Conservation (phyloP, 2,888 invertebrate genomes). For the Spicauda simplicius region DNA sequence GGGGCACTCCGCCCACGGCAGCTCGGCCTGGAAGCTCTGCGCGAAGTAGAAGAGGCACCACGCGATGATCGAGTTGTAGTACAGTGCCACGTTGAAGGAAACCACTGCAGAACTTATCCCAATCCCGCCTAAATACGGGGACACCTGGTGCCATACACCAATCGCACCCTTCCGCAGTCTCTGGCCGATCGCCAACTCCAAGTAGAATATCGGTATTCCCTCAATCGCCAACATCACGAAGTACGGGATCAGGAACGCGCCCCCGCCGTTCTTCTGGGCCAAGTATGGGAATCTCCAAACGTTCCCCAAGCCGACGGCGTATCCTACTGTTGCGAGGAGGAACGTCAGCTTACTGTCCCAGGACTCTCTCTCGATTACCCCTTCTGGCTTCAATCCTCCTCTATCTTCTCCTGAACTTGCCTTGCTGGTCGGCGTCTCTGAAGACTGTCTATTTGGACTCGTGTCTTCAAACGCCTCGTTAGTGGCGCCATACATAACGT, state of each 20-base stretch:
- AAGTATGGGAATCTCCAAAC: slow-evolving; percentile 98
- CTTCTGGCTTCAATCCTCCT: slow-evolving; percentile 88
- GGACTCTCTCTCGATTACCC: slow-evolving; percentile 92
- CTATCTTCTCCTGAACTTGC: slow-evolving; percentile 87
- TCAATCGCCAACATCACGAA: slow-evolving; percentile 97
- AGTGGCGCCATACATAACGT: slow-evolving; percentile 92
- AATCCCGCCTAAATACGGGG: slow-evolving; percentile 94
- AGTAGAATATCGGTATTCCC: slow-evolving; percentile 97
- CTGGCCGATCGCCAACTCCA: slow-evolving; percentile 98
- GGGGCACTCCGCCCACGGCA: slow-evolving; percentile 97
- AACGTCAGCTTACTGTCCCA: slow-evolving; percentile 98
- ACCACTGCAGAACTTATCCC: slow-evolving; percentile 98
- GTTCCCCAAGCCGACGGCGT: slow-evolving; percentile 97
- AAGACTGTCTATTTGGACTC: slow-evolving; percentile 71
- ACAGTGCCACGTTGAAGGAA: slow-evolving; percentile 97
- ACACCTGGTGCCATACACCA: slow-evolving; percentile 97
- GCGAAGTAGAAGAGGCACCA: slow-evolving; percentile 98
- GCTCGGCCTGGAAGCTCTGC: slow-evolving; percentile 95
- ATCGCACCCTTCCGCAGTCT: slow-evolving; percentile 96
- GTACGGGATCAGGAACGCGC: slow-evolving; percentile 98
- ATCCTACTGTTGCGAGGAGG: slow-evolving; percentile 96
- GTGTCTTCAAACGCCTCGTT: slow-evolving; percentile 91
- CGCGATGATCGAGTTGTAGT: slow-evolving; percentile 99
- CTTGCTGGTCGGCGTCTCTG: slow-evolving; percentile 84
- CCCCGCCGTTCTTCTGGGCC: slow-evolving; percentile 97